Percentiles rank a stretch among this genome's conserved stretches.
Evolutionary conservation across 2,113 vertebrate genomes (phyloP).

Genomic region (Oceanites oceanicus): DNA sequence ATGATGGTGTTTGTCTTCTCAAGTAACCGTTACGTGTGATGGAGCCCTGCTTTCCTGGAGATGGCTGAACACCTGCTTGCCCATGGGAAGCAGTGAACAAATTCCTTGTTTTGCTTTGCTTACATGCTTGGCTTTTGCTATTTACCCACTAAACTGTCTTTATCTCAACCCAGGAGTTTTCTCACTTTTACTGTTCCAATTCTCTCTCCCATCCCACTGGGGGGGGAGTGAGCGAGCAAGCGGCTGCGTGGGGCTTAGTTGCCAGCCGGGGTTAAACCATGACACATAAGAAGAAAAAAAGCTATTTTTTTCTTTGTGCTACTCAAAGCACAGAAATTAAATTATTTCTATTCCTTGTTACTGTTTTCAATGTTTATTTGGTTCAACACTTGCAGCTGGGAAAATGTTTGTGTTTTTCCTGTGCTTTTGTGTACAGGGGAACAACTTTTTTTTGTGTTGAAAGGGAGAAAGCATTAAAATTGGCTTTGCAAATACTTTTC

Average conservation of each 20-base stretch:
- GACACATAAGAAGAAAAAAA: neutral
- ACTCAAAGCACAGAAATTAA: neutral
- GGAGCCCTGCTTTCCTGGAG: neutral
- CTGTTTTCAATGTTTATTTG: neutral
- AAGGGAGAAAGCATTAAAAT: neutral
- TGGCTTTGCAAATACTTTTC: neutral
- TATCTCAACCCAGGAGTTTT: neutral
- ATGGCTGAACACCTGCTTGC: neutral
- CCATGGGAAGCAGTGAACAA: neutral
- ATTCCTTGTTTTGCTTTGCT: neutral
- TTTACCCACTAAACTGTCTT: neutral
- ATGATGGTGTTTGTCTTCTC: neutral
- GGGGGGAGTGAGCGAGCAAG: neutral
- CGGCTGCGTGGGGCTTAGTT: neutral
- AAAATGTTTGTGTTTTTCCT: neutral
- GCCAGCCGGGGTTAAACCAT: too few species aligned
- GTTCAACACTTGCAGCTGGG: neutral
- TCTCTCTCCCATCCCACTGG: neutral
- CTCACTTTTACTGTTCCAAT: neutral
- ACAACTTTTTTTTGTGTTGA: neutral
- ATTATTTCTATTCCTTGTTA: neutral
- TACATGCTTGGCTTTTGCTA: too few species aligned
- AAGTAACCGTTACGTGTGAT: neutral
- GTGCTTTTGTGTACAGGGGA: neutral
- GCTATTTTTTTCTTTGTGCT: neutral